Conservation (phyloP, 2,113 vertebrate genomes). For the Acanthochromis polyacanthus region DNA sequence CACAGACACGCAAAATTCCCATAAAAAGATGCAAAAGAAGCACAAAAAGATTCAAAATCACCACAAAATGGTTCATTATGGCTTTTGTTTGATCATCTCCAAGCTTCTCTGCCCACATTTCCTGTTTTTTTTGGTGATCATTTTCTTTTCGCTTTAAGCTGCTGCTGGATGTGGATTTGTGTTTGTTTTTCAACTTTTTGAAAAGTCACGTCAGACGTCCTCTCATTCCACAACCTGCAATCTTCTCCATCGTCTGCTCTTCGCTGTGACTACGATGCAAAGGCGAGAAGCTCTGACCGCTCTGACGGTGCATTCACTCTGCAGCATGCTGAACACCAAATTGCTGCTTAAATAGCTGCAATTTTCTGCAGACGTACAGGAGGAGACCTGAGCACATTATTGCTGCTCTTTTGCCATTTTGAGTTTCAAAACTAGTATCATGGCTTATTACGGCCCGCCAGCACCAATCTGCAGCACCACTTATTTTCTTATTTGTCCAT, state of each 20-base stretch:
- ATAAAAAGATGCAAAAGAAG: no score
- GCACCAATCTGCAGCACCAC: not conserved
- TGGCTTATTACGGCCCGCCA: not conserved
- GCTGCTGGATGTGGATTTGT: not conserved
- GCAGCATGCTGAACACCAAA: constrained; percentile 9
- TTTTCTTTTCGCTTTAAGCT: not conserved
- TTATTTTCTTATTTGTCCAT: constrained; percentile 12
- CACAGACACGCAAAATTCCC: no score
- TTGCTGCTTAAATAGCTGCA: not conserved
- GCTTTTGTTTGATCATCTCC: no score
- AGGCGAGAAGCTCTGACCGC: not conserved
- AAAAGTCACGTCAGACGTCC: not conserved
- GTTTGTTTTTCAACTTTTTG: constrained; percentile 15
- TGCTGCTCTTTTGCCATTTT: no score
- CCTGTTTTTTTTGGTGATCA: no score
- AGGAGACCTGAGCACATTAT: not conserved
- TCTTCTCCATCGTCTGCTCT: not conserved
- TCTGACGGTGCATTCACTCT: not conserved
- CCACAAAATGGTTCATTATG: no score
- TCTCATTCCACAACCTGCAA: not conserved
- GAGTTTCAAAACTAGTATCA: not conserved
- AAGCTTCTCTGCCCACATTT: no score
- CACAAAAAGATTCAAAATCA: no score
- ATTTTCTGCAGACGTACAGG: not conserved
- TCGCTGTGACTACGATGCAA: no score